These are phyloP conservation scores for Aphelinus atriplicis DNA, from an alignment of 1,140 invertebrate species.

Conservation along the genomic window DNA sequence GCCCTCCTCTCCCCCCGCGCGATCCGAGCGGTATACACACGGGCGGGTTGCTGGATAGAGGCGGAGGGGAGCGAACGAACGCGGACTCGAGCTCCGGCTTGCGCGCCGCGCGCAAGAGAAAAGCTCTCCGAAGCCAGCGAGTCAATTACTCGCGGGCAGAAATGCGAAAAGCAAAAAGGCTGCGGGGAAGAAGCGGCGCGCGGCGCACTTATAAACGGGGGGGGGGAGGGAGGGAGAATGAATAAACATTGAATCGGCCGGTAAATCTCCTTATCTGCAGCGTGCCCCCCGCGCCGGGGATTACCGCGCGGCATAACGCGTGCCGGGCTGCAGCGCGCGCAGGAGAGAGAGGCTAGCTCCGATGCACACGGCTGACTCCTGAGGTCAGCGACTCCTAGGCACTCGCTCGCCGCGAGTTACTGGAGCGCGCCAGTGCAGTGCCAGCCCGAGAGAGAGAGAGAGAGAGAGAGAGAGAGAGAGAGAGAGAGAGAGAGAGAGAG, in stretches of 20 bases:
- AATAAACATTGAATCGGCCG: conserved; percentile 43
- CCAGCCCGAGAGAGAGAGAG: no score
- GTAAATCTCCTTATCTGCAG: conserved; percentile 40
- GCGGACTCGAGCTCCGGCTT: no score
- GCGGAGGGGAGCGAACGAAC: no score
- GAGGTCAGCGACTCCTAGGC: conserved; percentile 64
- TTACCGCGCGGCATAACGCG: conserved; percentile 51
- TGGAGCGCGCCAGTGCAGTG: conserved; percentile 56
- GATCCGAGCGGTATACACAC: conserved; percentile 9
- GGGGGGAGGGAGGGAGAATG: conserved; percentile 27
- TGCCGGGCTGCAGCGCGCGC: conserved; percentile 24
- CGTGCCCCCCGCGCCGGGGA: conserved; percentile 41
- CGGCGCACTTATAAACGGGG: background rate
- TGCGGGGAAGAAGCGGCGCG: background rate
- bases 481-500: conserved; percentile 31
- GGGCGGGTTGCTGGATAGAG: no score
- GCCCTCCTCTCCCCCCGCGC: background rate
- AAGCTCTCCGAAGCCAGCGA: background rate
- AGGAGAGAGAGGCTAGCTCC: conserved; percentile 13
- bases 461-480: conserved; percentile 22
- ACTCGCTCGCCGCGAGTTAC: conserved; percentile 52
- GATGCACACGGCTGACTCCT: conserved; percentile 64
- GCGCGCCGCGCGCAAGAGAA: background rate
- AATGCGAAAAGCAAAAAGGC: background rate
- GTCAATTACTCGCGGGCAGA: conserved; percentile 32